These are phyloP conservation scores for Orthosia gracilis DNA, from an alignment of 2,888 invertebrate genomes.

Conservation along the genomic window DNA sequence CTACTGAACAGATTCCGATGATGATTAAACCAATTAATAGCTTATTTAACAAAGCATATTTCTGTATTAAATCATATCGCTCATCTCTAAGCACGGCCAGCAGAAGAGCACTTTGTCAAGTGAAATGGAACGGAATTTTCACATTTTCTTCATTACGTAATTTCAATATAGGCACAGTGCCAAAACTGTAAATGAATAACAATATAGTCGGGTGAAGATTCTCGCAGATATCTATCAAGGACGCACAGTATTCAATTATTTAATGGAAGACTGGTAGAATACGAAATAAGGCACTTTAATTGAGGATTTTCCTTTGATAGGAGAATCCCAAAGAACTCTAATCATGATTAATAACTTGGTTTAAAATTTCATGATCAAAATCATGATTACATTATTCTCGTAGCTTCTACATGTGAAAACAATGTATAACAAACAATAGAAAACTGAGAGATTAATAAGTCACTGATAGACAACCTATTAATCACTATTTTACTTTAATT, in stretches of 20 bases:
- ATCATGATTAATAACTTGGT: no score
- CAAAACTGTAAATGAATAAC: conserved; percentile 31
- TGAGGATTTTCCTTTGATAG: conserved; percentile 3
- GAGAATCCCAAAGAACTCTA: no score
- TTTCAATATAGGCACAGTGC: conserved; percentile 41
- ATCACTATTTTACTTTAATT: no score
- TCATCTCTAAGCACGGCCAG: neutral
- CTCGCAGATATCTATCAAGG: conserved; percentile 43
- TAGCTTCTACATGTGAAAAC: no score
- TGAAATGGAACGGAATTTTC: conserved; percentile 18
- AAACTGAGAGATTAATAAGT: no score
- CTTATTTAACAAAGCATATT: neutral
- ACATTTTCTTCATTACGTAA: conserved; percentile 33
- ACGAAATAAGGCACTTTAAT: conserved; percentile 2
- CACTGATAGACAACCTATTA: no score
- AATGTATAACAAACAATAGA: no score
- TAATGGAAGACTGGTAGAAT: conserved; percentile 8
- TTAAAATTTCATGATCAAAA: no score
- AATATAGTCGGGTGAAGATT: conserved; percentile 39
- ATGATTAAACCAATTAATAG: neutral
- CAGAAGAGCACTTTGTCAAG: neutral
- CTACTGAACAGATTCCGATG: conserved; percentile 11
- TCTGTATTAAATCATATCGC: neutral
- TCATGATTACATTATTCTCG: no score
- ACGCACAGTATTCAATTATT: conserved; percentile 15